Base-by-base conservation (phyloP, 2,888 invertebrate genomes). In the Alcis repandata region DNA sequence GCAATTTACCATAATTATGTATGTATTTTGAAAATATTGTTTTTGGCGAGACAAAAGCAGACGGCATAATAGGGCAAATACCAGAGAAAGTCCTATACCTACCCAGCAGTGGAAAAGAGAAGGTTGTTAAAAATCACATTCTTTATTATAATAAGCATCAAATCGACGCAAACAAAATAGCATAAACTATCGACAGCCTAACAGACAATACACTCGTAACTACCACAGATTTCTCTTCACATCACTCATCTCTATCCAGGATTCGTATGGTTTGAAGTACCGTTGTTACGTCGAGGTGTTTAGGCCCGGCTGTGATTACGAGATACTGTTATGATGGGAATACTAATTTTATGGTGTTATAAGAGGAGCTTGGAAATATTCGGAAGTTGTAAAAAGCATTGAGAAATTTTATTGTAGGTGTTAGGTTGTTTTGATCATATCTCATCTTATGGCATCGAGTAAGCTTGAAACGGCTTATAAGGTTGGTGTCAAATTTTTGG, bases 221-320 rank as follows among this genome's bases (percentile, higher is more conserved):
- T 38, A 17, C 17, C 17, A 19, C 8, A 33, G 0, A 22, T 45
- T n/a, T 17, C 15, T 41, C 3, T 36, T 11, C 32, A 32, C 11
- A 22, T 38, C 32, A 33, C 22, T n/a, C 46, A 57, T 60, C 60
- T 10, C 59, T 57, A 60, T 20, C 59, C 67, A 70, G 74, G 78
- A 77, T 77, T 73, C 78, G 72, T 72, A 79, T 75, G 70, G 68
- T 70, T 73, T 76, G 73, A 70, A 77, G 72, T 69, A 75, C 75
- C 71, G 71, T 74, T 66, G 60, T 67, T 57, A 52, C n/a, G 54
- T 20, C 22, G 56, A 57, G 45, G 57, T 65, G 60, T 60, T 59
- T 65, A 65, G 60, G 49, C 52, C 40, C 27, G 41, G 51, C 57
- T 60, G 60, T 59, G 60, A 61, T 60, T 66, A 65, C 48, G 60